phyloP scores from a whole-genome alignment of 2,888 invertebrate genomes.

The Acrobeloides nanus region DNA sequence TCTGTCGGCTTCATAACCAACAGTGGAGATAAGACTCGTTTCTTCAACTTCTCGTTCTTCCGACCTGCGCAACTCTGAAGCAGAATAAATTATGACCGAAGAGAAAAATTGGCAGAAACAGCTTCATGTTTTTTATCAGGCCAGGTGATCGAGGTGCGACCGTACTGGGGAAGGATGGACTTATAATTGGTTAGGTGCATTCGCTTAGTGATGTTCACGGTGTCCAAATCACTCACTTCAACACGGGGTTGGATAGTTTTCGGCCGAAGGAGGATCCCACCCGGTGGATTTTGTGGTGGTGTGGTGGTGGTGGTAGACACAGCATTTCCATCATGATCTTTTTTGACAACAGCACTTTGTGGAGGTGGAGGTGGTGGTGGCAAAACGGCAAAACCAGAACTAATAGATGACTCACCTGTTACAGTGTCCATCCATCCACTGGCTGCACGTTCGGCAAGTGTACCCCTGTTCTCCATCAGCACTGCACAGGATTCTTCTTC shows the following conservation, averaged over 20 bases:
- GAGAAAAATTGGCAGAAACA: no score
- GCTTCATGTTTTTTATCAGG: no score
- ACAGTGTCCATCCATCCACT: constrained; percentile 33
- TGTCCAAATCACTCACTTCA: constrained; percentile 14
- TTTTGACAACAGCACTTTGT: constrained; percentile 1
- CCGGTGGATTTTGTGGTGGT: constrained; percentile 3
- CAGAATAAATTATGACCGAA: no score
- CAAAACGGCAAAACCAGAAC: constrained; percentile 9
- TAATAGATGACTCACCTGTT: constrained; percentile 37
- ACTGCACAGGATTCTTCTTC: constrained; percentile 45
- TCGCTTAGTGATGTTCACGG: constrained; percentile 18
- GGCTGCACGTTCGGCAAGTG: constrained; percentile 26
- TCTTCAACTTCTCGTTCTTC: no score
- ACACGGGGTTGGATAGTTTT: no score
- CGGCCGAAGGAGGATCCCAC: constrained; percentile 5
- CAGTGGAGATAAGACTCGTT: no score
- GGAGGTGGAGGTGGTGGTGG: constrained; percentile 3
- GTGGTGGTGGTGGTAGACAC: no score
- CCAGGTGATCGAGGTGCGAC: constrained; percentile 18
- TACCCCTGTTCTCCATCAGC: constrained; percentile 45
- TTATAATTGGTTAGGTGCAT: constrained; percentile 23
- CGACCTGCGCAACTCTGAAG: no score
- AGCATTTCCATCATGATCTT: neutral
- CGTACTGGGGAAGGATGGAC: constrained; percentile 25
- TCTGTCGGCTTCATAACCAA: no score